A percentile compares a stretch with the other conserved stretches of the same genome.
Evolutionary conservation across 2,113 vertebrate genomes (phyloP).

Genomic region (Felis chaus): DNA sequence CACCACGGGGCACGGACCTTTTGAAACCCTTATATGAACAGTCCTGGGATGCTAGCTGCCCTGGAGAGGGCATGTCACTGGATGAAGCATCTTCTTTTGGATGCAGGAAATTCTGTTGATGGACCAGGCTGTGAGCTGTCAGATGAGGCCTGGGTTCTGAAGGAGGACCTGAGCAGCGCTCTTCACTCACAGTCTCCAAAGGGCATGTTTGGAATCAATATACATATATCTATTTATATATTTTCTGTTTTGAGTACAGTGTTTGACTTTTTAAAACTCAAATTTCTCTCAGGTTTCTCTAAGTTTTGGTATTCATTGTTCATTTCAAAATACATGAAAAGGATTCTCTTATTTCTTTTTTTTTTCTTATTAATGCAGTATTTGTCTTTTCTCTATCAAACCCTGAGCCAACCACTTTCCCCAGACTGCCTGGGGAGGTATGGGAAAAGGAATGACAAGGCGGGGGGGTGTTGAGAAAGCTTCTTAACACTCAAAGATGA

Average conservation of each 20-base stretch:
- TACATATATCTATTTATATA: background rate
- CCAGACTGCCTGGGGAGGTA: background rate
- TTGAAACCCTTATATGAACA: background rate
- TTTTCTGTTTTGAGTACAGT: background rate
- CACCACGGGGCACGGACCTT: fast-evolving
- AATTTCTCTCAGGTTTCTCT: background rate
- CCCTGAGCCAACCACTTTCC: background rate
- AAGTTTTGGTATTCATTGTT: background rate
- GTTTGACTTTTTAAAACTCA: background rate
- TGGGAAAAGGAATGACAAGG: background rate
- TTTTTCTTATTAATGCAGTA: background rate
- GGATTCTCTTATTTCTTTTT: background rate
- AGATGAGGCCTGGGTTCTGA: background rate
- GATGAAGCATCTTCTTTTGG: background rate
- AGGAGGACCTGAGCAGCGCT: background rate
- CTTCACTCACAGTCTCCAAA: background rate
- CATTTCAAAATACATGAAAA: background rate
- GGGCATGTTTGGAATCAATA: background rate
- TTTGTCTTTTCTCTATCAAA: background rate
- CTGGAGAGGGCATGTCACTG: background rate
- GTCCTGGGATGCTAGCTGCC: background rate
- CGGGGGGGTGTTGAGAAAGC: background rate
- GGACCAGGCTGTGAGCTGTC: background rate
- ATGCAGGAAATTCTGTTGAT: background rate
- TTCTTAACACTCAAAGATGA: background rate